phyloP scores from a whole-genome alignment of 2,113 vertebrate species.

The Platycercus adscitus region DNA sequence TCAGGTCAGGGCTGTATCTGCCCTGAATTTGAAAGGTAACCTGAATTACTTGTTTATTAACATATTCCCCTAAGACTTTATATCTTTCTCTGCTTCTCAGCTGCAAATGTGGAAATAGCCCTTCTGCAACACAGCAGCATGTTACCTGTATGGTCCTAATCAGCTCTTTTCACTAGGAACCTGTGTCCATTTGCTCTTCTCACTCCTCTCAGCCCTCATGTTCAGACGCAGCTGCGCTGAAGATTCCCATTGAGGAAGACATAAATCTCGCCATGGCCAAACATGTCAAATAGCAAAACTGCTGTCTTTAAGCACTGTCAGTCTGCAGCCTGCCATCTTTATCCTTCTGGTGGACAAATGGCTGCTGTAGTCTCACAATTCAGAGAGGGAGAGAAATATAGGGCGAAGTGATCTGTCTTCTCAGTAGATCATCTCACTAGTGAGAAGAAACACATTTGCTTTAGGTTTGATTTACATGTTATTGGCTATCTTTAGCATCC shows the following conservation, averaged over 20 bases:
- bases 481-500: not conserved
- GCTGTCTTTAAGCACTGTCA: not conserved
- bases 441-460: not conserved
- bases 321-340: not conserved
- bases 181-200: not conserved
- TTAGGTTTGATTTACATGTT: constrained; percentile 14
- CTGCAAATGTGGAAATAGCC: not conserved
- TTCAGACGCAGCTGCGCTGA: not conserved
- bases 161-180: not conserved
- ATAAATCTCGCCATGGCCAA: constrained; percentile 56
- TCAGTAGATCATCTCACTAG: not conserved
- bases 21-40: not conserved
- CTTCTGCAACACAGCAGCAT: not conserved
- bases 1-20: not conserved
- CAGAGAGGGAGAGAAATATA: not conserved
- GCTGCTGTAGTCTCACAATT: not conserved
- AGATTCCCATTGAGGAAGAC: constrained; percentile 5
- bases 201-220: not conserved
- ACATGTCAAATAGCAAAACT: not conserved
- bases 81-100: not conserved
- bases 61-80: not conserved
- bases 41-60: not conserved
- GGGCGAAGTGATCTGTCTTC: not conserved
- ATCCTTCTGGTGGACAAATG: constrained; percentile 9
- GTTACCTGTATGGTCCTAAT: not conserved